A percentile compares a stretch with the other conserved stretches of the same genome.
phyloP scores from a whole-genome alignment of 1,140 invertebrate genomes.

The Neodiprion fabricii region DNA sequence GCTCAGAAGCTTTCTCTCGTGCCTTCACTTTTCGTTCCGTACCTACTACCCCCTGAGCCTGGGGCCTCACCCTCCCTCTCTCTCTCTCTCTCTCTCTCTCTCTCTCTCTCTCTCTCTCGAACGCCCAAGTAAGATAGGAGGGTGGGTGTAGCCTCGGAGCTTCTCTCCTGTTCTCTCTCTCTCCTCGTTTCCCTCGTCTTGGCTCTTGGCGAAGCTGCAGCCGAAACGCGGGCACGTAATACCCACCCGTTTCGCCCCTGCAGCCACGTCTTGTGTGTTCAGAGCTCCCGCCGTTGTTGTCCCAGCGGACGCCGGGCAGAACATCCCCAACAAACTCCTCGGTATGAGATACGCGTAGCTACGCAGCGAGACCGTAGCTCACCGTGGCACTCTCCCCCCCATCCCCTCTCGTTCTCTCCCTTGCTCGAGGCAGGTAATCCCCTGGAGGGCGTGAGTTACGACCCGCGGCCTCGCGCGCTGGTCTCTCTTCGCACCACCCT shows the following conservation, averaged over 20 bases:
- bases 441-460: slow-evolving; percentile 64
- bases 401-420: not conserved
- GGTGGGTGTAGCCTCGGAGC: not conserved
- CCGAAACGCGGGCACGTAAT: slow-evolving; percentile 33
- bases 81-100: not conserved
- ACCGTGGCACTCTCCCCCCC: slow-evolving; percentile 54
- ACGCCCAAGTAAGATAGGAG: too few species aligned
- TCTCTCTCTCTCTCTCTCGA: not conserved
- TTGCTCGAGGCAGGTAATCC: slow-evolving; percentile 59
- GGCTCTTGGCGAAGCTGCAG: slow-evolving; percentile 28
- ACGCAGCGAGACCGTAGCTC: slow-evolving; percentile 62
- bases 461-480: slow-evolving; percentile 49
- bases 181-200: slow-evolving; percentile 24
- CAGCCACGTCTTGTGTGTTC: slow-evolving; percentile 35
- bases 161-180: not conserved
- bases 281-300: not conserved
- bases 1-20: slow-evolving; percentile 1
- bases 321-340: slow-evolving; percentile 30
- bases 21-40: not conserved
- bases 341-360: slow-evolving; percentile 64
- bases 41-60: not conserved
- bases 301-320: slow-evolving; percentile 25
- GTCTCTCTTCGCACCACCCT: slow-evolving; percentile 29
- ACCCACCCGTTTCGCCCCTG: slow-evolving; percentile 29
- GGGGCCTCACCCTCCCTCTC: not conserved